phyloP scores from a whole-genome alignment of 1,140 invertebrate genomes.

The Drosophila bifasciata region DNA sequence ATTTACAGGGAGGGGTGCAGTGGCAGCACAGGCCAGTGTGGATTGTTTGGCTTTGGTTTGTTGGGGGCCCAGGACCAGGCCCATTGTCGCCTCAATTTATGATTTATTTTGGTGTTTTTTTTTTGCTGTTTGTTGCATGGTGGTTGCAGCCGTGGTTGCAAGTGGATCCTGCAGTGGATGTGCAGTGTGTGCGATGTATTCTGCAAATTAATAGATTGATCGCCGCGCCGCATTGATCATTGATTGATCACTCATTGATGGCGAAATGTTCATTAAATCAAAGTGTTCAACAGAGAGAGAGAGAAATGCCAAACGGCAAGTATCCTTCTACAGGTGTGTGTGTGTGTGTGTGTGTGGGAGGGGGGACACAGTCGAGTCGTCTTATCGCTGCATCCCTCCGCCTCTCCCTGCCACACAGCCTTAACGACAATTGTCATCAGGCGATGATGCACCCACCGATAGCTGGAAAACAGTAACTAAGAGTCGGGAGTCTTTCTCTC shows the following conservation, averaged over 20 bases:
- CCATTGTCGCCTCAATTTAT: conserved; percentile 73
- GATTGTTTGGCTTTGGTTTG: conserved; percentile 64
- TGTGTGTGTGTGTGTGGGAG: too few relatives aligned
- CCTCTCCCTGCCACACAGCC: conserved; percentile 19
- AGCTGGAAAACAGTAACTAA: conserved; percentile 60
- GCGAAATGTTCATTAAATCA: conserved; percentile 41
- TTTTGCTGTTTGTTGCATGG: neutral
- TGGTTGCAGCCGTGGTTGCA: conserved; percentile 27
- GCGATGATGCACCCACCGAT: conserved; percentile 49
- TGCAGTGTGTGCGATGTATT: conserved; percentile 34
- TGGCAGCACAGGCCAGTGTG: conserved; percentile 4
- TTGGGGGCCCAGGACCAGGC: conserved; percentile 3
- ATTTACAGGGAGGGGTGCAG: conserved; percentile 41
- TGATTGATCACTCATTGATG: conserved; percentile 51
- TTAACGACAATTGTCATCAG: conserved; percentile 73
- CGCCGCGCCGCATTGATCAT: neutral
- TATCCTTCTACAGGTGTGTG: neutral
- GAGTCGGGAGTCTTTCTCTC: conserved; percentile 6
- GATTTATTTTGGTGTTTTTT: conserved; percentile 73
- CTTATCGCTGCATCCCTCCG: neutral
- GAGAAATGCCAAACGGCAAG: too few relatives aligned
- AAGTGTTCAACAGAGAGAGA: conserved; percentile 21
- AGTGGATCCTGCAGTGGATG: conserved; percentile 41
- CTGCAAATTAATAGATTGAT: conserved; percentile 47
- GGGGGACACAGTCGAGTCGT: neutral